A percentile compares a stretch with the other conserved stretches of the same genome.
Conservation (phyloP, 2,797 vertebrate species). For the Rhinogobio ventralis region DNA sequence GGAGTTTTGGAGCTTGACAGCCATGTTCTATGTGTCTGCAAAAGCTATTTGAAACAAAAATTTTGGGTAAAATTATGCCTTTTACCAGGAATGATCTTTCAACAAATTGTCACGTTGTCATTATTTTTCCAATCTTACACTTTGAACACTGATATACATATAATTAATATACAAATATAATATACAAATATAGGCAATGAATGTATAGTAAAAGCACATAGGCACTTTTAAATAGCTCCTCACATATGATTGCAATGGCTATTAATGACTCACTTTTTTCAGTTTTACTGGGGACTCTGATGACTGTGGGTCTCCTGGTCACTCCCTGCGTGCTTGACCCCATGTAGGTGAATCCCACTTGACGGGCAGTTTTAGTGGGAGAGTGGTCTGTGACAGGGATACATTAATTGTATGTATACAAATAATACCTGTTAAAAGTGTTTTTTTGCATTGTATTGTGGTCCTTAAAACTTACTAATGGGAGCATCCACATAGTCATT, state of each 20-base stretch:
- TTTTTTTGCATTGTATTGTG: neutral
- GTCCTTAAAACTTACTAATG: conserved; percentile 76
- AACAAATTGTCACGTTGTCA: neutral
- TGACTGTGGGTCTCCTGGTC: conserved; percentile 90
- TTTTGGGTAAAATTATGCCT: neutral
- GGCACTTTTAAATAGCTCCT: neutral
- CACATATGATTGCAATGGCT: neutral
- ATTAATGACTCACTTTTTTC: conserved; percentile 67
- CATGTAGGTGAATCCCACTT: conserved; percentile 59
- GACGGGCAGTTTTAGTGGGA: conserved; percentile 73
- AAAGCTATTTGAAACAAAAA: neutral
- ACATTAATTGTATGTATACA: conserved; percentile 39
- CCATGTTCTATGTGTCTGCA: neutral
- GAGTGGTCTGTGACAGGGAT: conserved; percentile 63
- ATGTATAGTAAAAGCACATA: neutral
- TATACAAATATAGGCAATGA: neutral
- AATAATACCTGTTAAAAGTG: neutral
- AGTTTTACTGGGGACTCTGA: conserved; percentile 87
- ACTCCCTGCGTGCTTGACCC: conserved; percentile 63
- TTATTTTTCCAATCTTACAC: neutral
- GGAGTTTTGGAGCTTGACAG: neutral
- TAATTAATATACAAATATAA: neutral
- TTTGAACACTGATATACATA: neutral
- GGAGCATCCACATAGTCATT: conserved; percentile 65
- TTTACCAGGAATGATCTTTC: neutral